Evolutionary conservation across 2,797 vertebrate genomes (phyloP).

Genomic region (Tolypeutes matacus): DNA sequence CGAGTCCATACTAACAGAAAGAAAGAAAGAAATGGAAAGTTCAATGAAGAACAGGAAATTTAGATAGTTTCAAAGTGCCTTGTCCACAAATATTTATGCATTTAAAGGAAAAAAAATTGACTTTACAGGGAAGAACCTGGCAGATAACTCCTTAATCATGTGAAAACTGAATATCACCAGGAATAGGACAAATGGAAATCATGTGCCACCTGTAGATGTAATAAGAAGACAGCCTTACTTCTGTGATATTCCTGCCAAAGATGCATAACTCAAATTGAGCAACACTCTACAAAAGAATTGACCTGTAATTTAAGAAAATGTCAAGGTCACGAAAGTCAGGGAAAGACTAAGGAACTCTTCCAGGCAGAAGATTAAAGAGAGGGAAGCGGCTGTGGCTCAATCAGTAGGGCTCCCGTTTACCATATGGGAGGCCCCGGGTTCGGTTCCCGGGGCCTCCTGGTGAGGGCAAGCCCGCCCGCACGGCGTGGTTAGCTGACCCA

Average conservation of each 20-base stretch:
- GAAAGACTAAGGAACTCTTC: not conserved
- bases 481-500: no score
- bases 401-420: no score
- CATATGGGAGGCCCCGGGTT: no score
- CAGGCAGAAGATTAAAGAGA: not conserved
- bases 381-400: no score
- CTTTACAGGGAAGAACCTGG: not conserved
- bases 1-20: not conserved
- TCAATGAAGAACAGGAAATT: conserved; percentile 19
- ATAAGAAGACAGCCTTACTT: not conserved
- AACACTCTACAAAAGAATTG: not conserved
- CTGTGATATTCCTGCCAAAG: not conserved
- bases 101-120: not conserved
- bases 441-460: no score
- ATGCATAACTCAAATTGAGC: not conserved
- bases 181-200: not conserved
- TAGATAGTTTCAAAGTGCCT: not conserved
- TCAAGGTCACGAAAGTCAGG: not conserved
- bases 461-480: no score
- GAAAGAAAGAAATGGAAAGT: not conserved
- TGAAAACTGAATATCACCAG: not conserved
- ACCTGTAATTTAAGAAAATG: not conserved
- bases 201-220: not conserved
- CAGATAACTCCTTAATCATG: not conserved
- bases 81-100: conserved; percentile 30